A percentile compares a stretch with the other conserved stretches of the same genome.
Conservation (phyloP, 2,797 vertebrate species). For the Enteromius thamalakanensis region DNA sequence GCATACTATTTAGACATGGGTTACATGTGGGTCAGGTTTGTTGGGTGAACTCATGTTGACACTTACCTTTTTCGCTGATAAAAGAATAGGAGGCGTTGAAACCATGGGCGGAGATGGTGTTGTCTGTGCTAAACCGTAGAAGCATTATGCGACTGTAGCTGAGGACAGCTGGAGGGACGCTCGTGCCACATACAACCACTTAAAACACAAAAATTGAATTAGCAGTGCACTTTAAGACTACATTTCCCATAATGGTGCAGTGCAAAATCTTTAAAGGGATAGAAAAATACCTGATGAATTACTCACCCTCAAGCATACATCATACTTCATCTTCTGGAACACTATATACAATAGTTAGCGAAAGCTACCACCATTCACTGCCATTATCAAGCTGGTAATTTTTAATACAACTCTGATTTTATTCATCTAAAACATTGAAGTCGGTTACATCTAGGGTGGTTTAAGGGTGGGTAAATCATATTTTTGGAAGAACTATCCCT, state of each 20-base stretch:
- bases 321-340: neutral
- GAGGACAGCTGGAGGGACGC: conserved; percentile 73
- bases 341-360: neutral
- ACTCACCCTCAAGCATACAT: neutral
- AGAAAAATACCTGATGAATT: neutral
- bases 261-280: neutral
- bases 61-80: conserved; percentile 75
- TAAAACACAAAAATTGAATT: conserved; percentile 15
- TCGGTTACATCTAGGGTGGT: neutral
- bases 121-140: conserved; percentile 78
- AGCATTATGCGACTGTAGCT: conserved; percentile 79
- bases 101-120: conserved; percentile 73
- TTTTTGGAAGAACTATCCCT: neutral
- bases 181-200: conserved; percentile 80
- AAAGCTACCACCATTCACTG: neutral
- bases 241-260: conserved; percentile 1
- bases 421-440: neutral
- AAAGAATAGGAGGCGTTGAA: conserved; percentile 80
- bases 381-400: neutral
- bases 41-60: conserved; percentile 10
- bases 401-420: neutral
- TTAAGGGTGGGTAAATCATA: neutral
- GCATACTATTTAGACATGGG: conserved; percentile 14
- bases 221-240: conserved; percentile 12
- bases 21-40: conserved; percentile 4